These are phyloP conservation scores for Chaitophorus viminalis DNA, from an alignment of 2,888 invertebrate species.

Conservation along the genomic window DNA sequence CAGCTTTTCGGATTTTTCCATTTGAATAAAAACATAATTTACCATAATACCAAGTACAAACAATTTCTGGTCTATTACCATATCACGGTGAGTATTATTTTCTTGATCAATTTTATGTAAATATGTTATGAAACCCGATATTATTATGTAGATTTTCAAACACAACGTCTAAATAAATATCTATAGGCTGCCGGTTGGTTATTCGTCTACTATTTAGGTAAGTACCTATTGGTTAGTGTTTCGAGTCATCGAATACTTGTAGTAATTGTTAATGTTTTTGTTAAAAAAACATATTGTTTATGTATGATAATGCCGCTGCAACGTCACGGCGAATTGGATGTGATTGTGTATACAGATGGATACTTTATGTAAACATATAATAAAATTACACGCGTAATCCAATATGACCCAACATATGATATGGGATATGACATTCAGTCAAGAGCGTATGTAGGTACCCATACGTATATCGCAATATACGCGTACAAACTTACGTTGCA, in stretches of 20 bases:
- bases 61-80: too few relatives aligned
- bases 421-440: background rate
- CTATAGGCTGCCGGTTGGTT: background rate
- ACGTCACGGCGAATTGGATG: background rate
- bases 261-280: background rate
- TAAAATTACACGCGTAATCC: background rate
- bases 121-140: background rate
- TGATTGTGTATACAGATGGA: background rate
- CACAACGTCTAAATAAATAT: background rate
- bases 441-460: background rate
- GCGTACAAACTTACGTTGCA: background rate
- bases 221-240: background rate
- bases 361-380: background rate
- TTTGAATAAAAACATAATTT: background rate
- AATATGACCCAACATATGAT: background rate
- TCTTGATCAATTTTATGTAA: background rate
- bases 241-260: background rate
- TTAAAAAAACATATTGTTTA: background rate
- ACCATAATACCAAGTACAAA: too few relatives aligned
- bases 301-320: background rate
- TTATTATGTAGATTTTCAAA: background rate
- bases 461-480: background rate
- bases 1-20: slow-evolving; percentile 2
- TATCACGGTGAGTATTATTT: background rate
- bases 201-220: background rate